Percentiles rank a stretch among this genome's conserved stretches.
These are phyloP conservation scores for Morone saxatilis DNA, from an alignment of 2,113 vertebrate species.

Conservation along the genomic window DNA sequence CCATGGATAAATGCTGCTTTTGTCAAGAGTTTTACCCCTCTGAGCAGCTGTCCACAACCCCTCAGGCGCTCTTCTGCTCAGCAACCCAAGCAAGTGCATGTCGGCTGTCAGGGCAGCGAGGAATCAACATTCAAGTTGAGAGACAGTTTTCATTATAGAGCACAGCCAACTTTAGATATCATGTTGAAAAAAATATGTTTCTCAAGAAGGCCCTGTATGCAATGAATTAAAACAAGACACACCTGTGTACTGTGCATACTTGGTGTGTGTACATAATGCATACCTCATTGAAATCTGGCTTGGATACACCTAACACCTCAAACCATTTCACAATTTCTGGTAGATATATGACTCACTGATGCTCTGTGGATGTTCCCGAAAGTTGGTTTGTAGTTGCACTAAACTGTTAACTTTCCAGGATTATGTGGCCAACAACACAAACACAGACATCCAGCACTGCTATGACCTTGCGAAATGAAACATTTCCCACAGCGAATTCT, in stretches of 20 bases:
- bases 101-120: constrained; percentile 44
- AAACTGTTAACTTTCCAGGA: constrained; percentile 61
- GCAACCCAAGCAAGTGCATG: constrained; percentile 68
- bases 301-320: constrained; percentile 51
- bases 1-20: constrained; percentile 84
- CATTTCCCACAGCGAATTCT: not conserved
- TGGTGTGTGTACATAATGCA: constrained; percentile 62
- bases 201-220: constrained; percentile 31
- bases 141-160: constrained; percentile 60
- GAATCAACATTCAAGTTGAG: constrained; percentile 44
- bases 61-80: constrained; percentile 56
- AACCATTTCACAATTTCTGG: constrained; percentile 73
- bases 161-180: constrained; percentile 35
- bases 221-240: constrained; percentile 54
- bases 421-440: constrained; percentile 59
- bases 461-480: constrained; percentile 22
- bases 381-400: constrained; percentile 49
- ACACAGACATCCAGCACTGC: constrained; percentile 38
- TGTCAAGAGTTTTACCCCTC: constrained; percentile 73
- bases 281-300: constrained; percentile 42
- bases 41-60: constrained; percentile 77
- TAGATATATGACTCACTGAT: constrained; percentile 62
- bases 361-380: constrained; percentile 54
- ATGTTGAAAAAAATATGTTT: constrained; percentile 19
- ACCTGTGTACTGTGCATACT: constrained; percentile 44